phyloP scores from a whole-genome alignment of 1,140 invertebrate species.

The Venustaconcha ellipsiformis region DNA sequence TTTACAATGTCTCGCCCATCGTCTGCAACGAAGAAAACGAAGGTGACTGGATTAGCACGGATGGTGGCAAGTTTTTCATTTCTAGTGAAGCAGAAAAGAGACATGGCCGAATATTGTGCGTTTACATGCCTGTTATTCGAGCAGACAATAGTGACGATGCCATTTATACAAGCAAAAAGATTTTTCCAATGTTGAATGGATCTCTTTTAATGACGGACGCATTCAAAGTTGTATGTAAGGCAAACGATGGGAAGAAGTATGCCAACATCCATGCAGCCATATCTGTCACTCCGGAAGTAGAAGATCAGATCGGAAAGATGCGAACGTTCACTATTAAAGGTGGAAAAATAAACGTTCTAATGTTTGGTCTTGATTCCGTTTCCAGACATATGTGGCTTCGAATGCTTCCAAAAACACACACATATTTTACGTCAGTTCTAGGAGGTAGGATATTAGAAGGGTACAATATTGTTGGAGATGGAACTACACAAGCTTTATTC shows the following conservation, averaged over 20 bases:
- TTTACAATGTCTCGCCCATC: no score
- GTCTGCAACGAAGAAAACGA: constrained; percentile 58
- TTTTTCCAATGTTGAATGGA: constrained; percentile 49
- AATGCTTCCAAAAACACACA: constrained; percentile 85
- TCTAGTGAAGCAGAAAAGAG: constrained; percentile 29
- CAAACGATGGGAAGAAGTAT: constrained; percentile 49
- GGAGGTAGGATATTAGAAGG: constrained; percentile 80
- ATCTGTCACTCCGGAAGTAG: constrained; percentile 30
- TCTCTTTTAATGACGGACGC: constrained; percentile 50
- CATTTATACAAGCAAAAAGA: constrained; percentile 28
- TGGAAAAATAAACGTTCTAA: constrained; percentile 80
- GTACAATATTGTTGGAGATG: constrained; percentile 95
- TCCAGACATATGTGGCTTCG: constrained; percentile 88
- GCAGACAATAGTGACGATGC: constrained; percentile 37
- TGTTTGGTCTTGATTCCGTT: constrained; percentile 92
- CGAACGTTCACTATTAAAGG: background rate
- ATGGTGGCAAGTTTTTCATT: constrained; percentile 51
- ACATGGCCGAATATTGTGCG: constrained; percentile 57
- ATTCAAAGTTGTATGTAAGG: constrained; percentile 57
- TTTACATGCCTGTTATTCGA: constrained; percentile 48
- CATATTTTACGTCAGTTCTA: constrained; percentile 80
- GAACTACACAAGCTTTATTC: constrained; percentile 91
- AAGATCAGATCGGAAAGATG: constrained; percentile 15
- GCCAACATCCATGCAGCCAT: constrained; percentile 60
- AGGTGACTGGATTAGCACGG: constrained; percentile 54